phyloP scores from a whole-genome alignment of 2,797 vertebrate species.

The Otolemur crassicaudatus region DNA sequence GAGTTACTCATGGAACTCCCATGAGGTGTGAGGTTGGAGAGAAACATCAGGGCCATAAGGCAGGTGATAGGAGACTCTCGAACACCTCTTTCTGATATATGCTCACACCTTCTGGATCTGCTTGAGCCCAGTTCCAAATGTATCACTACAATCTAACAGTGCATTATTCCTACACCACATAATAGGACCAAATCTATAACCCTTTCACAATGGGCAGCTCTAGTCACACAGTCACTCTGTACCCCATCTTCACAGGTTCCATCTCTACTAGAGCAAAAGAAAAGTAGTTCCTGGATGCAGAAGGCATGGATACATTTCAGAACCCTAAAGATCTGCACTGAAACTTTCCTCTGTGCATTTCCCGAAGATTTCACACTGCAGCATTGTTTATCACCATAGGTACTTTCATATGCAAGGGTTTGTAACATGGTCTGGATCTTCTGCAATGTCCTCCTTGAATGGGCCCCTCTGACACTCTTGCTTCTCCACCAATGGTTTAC shows the following conservation, averaged over 20 bases:
- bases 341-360: background rate
- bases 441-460: background rate
- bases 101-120: background rate
- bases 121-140: background rate
- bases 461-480: background rate
- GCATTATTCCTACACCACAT: background rate
- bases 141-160: background rate
- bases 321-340: background rate
- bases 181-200: no score
- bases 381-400: background rate
- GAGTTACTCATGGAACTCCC: background rate
- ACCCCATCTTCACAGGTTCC: background rate
- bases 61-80: background rate
- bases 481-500: background rate
- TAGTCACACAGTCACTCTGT: background rate
- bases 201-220: background rate
- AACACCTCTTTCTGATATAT: background rate
- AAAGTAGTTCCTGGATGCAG: background rate
- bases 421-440: background rate
- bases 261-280: background rate
- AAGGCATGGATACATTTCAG: background rate
- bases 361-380: background rate
- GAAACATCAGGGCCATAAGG: background rate
- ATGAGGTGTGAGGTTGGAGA: background rate
- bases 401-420: background rate